Base-by-base conservation (phyloP, 2,797 vertebrate genomes). In the Toxotes lorentzi region DNA sequence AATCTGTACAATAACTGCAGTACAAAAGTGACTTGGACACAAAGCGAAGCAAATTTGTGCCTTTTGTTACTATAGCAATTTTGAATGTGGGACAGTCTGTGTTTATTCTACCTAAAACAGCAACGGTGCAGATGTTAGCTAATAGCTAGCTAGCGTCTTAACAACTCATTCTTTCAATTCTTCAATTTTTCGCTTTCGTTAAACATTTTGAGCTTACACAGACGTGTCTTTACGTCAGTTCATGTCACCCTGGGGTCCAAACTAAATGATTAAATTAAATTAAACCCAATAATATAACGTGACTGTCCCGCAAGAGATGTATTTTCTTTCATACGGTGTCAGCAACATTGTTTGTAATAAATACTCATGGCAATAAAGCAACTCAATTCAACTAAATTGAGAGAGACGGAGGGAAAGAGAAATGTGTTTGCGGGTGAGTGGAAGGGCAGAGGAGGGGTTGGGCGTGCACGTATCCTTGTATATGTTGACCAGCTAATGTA, bases 401-500 rank as follows among this genome's bases (percentile, higher is more conserved):
- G 68, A 51, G 17, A 59, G 51, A 60, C 2, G 57, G 5, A 51
- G 34, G 57, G 51, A 59, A 23, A 79, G 70, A 74, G 34, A 40
- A 50, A 73, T 61, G 51, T 73, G 62, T 64, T 27, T 62, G 58
- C 34, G 21, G 27, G 59, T 56, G 53, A n/a, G 54, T 59, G 64
- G 11, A 21, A 48, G 56, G 60, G 48, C 60, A 57, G 58, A 41
- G 41, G 48, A 35, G 14, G 4, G 7, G 27, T 2, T 12, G 50
- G 24, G 24, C 21, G 43, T 7, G 57, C 54, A 59, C 7, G 11
- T 21, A 45, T 66, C n/a, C 45, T 75, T 5, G 1, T 35, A 50
- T 64, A 67, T 61, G 75, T 61, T 71, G 76, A 79, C 79, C 78
- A 23, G 40, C 34, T 27, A 69, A 30, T 77, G 76, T 78, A 79